Evolutionary conservation across 1,140 invertebrate species (phyloP), one percentile per base, ranked within the genome.

Genomic region (Cryptotermes secundus): DNA sequence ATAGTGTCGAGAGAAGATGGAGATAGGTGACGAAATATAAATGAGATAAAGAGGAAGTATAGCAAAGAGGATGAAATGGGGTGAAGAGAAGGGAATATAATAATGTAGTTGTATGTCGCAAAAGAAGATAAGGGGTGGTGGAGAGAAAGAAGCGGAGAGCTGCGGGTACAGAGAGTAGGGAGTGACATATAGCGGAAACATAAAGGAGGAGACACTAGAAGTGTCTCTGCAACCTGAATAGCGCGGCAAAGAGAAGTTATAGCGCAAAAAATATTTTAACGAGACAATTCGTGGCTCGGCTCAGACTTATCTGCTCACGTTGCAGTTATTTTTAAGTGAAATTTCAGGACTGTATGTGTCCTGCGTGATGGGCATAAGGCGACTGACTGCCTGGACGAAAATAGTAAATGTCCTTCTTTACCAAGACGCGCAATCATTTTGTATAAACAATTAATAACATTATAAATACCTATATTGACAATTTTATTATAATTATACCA

Each of bases 121-220:
- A 72, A 72, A 72, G 26, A 72, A 72, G 59, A 72, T 26, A 72
- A 72, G n/a, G 59, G 59, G 16, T 22, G 59, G 26, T 6, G 26
- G n/a, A 72, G 59, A 31, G 59, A 31, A 72, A 12, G n/a, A 26
- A 72, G 6, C 14, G n/a, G 59, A 31, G 31, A n/a, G 59, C n/a
- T 72, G 59, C 31, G 26, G 59, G 59, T 59, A 26, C 19, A n/a
- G 3, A 31, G 59, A 65, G 59, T 65, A 26, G 59, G 59, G 59
- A 72, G 59, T 72, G 59, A 72, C 59, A 31, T 72, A 72, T 72
- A 72, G n/a, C 59, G 59, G 59, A 72, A 72, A 72, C 59, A 72
- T 72, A 72, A 72, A 72, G 31, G 59, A 31, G 59, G 59, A 72
- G 59, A 72, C 26, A 26, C 59, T 72, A 72, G 59, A n/a, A 72